phyloP scores from a whole-genome alignment of 2,797 vertebrate genomes.

The Chiroxiphia lanceolata region DNA sequence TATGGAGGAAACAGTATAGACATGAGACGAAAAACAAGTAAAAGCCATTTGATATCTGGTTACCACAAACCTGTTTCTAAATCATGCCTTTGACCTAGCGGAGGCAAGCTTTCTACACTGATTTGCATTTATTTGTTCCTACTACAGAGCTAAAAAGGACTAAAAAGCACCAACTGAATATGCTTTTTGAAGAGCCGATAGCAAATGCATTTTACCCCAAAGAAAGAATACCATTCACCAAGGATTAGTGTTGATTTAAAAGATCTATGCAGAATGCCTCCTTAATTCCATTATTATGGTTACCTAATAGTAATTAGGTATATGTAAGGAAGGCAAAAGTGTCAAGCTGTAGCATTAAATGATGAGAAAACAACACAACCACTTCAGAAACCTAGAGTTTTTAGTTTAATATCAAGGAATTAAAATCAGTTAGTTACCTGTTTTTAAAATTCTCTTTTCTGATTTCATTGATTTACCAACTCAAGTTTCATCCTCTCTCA shows the following conservation, averaged over 20 bases:
- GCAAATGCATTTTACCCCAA: neutral
- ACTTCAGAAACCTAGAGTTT: neutral
- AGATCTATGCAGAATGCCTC: neutral
- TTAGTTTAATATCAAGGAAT: neutral
- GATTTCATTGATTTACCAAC: neutral
- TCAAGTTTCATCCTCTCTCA: neutral
- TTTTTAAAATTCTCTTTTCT: neutral
- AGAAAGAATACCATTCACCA: neutral
- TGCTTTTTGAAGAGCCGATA: accelerated
- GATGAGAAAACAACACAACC: accelerated
- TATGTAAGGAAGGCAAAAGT: neutral
- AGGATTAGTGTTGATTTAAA: neutral
- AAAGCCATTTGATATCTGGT: neutral
- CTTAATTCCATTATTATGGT: neutral
- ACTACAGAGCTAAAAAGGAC: neutral
- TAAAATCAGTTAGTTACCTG: neutral
- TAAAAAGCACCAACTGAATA: neutral
- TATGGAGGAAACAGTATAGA: neutral
- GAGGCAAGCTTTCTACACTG: neutral
- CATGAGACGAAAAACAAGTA: neutral
- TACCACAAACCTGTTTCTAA: neutral
- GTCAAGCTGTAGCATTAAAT: neutral
- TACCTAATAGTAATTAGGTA: neutral
- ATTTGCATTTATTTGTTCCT: neutral
- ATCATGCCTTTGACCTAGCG: accelerated